Evolutionary conservation across 2,797 vertebrate genomes (phyloP).

Genomic region (Amazonetta brasiliensis): DNA sequence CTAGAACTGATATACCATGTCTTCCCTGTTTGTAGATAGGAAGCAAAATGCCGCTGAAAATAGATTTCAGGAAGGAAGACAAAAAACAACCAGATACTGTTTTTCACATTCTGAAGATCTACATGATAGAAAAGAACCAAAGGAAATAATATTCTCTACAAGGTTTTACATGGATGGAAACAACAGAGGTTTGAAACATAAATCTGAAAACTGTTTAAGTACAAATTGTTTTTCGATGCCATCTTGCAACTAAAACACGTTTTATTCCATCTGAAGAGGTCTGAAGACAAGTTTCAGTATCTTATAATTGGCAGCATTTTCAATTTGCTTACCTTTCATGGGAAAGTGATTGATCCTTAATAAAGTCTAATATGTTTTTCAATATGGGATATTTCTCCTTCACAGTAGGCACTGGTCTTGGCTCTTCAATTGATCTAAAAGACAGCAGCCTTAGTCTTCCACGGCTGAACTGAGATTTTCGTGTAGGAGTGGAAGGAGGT

Average conservation of each 20-base stretch:
- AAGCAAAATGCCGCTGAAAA: neutral
- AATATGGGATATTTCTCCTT: slow-evolving; percentile 91
- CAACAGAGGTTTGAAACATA: neutral
- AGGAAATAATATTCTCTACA: neutral
- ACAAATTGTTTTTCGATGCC: neutral
- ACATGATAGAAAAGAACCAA: neutral
- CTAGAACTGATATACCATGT: neutral
- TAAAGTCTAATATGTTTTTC: slow-evolving; percentile 90
- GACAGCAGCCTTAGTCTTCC: slow-evolving; percentile 94
- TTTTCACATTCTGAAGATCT: neutral
- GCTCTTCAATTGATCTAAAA: slow-evolving; percentile 92
- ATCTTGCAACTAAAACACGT: neutral
- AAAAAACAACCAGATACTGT: neutral
- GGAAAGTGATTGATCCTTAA: slow-evolving; percentile 92
- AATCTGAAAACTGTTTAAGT: neutral
- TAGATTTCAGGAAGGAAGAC: neutral
- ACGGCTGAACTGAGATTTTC: slow-evolving; percentile 87
- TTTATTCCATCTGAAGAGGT: neutral
- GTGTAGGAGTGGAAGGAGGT: slow-evolving; percentile 86
- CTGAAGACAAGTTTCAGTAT: neutral
- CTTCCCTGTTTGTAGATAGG: neutral
- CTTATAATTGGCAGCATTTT: neutral
- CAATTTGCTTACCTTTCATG: slow-evolving; percentile 81
- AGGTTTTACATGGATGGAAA: neutral
- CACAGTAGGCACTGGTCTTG: slow-evolving; percentile 83